Conservation (phyloP, 2,797 vertebrate species). For the Galaxias olidus region DNA sequence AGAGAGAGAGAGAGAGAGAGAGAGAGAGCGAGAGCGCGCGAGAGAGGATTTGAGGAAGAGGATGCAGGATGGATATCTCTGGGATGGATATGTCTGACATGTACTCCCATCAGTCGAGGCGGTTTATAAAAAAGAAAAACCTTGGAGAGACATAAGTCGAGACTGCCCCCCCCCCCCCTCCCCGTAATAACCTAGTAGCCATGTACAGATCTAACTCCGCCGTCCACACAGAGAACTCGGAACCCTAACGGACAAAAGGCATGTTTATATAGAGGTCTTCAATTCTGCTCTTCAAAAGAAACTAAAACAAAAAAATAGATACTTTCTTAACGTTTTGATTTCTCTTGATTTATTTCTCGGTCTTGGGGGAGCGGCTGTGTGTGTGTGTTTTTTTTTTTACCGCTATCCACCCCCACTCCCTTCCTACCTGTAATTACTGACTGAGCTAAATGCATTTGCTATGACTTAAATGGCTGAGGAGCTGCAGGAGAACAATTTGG, state of each 20-base stretch:
- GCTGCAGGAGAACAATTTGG: conserved; percentile 71
- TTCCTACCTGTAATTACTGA: conserved; percentile 65
- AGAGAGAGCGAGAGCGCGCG: not conserved
- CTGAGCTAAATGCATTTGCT: conserved; percentile 78
- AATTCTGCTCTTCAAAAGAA: conserved; percentile 74
- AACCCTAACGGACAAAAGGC: conserved; percentile 76
- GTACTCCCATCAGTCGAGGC: conserved; percentile 18
- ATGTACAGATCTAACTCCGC: conserved; percentile 71
- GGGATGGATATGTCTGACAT: conserved; percentile 23
- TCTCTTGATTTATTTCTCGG: conserved; percentile 59
- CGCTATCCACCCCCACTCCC: conserved; percentile 28
- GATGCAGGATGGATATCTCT: not conserved
- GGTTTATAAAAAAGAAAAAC: conserved; percentile 35
- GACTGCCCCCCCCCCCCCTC: conserved; percentile 46
- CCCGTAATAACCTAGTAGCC: conserved; percentile 57
- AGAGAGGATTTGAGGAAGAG: not conserved
- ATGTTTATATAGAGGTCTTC: conserved; percentile 75
- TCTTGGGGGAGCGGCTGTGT: conserved; percentile 57
- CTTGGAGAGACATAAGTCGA: conserved; percentile 37
- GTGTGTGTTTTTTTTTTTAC: too few species aligned
- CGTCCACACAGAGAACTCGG: conserved; percentile 72
- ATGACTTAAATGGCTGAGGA: conserved; percentile 55
- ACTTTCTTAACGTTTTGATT: conserved; percentile 43
- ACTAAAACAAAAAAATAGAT: conserved; percentile 32
- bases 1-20: not conserved